Evolutionary conservation across 2,888 invertebrate genomes (phyloP), one percentile per base, ranked within the genome.

Genomic region (Labia minor): DNA sequence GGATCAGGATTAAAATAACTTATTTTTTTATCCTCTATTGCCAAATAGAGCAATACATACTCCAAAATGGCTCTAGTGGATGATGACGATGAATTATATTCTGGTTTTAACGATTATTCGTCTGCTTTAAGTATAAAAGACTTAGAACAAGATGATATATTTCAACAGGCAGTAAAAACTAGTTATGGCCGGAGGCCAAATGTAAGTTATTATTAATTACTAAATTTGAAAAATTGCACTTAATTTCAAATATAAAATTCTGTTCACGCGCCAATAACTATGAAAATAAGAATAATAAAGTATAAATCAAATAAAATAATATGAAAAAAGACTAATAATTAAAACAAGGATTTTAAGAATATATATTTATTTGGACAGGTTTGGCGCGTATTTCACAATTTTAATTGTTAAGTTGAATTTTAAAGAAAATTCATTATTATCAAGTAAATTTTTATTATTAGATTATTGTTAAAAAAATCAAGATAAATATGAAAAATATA

Each of bases 131-230:
- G 84, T 72, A 85, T 85, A 0, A 80, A 88, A 76, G 85, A 86
- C 74, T 77, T 90, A 69, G 82, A 86, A 65, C 84, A 87, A 72
- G 91, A 91, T 76, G 83, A 86, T 71, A 83, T 81, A 21, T 88
- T 91, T 73, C 89, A 90, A 76, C 86, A 89, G 76, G 86, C 89
- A 11, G 81, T 91, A n/a, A 82, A 85, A 71, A 87, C 83, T 19
- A 87, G 89, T 70, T 86, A 89, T 73, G 86, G 87, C 18, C 82
- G 88, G 64, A 79, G 87, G 72, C 86, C 86, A 65, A 81, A 85
- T 70, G 86, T 88, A 72, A 81, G 82, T 73, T n/a, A 33, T 8
- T 33, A 33, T 33, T 33, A 33, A 8, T 33, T 33, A n/a, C 11
- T 33, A 33, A 33, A 33, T 33, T 33, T 33, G 6, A 33, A 8